Evolutionary conservation across 2,888 invertebrate genomes (phyloP).

Genomic region (Caenorhabditis sp.): DNA sequence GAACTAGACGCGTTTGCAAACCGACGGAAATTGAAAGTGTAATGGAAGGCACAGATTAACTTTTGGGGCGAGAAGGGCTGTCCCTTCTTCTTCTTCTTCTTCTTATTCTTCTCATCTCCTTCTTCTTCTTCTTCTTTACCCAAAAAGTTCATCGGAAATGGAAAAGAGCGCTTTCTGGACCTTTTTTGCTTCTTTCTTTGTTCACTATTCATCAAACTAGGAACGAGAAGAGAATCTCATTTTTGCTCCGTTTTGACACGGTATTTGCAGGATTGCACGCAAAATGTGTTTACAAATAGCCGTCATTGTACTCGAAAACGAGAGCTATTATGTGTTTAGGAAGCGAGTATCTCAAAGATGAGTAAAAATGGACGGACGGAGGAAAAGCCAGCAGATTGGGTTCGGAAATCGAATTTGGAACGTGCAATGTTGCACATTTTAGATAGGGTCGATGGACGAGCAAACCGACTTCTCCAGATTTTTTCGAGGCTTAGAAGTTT

Average conservation of each 20-base stretch:
- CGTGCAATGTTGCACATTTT: conserved; percentile 55
- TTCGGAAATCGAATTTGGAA: conserved; percentile 56
- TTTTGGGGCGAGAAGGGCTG: conserved; percentile 2
- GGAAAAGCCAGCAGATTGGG: conserved; percentile 37
- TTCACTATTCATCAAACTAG: no score
- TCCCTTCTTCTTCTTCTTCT: neutral
- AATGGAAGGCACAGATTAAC: conserved; percentile 38
- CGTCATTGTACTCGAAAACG: conserved; percentile 15
- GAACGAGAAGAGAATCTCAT: no score
- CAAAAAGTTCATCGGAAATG: conserved; percentile 45
- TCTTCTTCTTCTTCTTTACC: no score
- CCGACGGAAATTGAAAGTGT: conserved; percentile 18
- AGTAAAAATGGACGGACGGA: conserved; percentile 13
- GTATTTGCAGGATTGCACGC: conserved; percentile 37
- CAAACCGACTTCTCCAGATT: conserved; percentile 3
- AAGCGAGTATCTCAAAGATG: conserved; percentile 40
- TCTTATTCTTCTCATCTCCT: neutral
- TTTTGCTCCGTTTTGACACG: conserved; percentile 20
- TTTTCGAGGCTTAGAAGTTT: conserved; percentile 15
- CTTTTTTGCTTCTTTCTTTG: neutral
- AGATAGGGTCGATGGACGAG: conserved; percentile 17
- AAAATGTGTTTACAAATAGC: conserved; percentile 20
- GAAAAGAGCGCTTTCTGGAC: conserved; percentile 15
- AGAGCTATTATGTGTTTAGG: conserved; percentile 16
- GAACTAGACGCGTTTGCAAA: neutral